Percentiles rank a stretch among this genome's conserved stretches.
Conservation (phyloP, 2,888 invertebrate genomes). For the Morpho achilles region DNA sequence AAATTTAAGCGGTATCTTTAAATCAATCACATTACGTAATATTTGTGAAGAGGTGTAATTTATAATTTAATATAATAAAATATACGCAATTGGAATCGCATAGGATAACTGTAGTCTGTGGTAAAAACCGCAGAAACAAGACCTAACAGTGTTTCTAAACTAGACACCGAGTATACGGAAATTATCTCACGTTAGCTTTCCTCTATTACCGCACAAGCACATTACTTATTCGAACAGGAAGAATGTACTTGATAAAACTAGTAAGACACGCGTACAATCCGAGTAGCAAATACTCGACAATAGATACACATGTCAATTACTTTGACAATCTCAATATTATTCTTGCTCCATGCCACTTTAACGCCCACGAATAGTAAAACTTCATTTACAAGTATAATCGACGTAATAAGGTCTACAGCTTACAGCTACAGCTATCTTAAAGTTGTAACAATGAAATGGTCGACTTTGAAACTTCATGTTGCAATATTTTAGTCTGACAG, state of each 20-base stretch:
- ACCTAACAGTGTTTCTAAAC: constrained; percentile 18
- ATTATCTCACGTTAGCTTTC: constrained; percentile 31
- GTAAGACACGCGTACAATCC: constrained; percentile 14
- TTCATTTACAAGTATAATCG: constrained; percentile 38
- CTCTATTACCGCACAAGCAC: constrained; percentile 30
- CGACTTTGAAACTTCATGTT: too few relatives aligned
- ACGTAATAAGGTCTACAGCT: constrained; percentile 36
- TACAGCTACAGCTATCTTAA: too few relatives aligned
- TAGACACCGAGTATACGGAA: constrained; percentile 32
- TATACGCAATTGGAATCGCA: constrained; percentile 1
- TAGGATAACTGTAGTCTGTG: neutral
- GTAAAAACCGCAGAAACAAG: constrained; percentile 21
- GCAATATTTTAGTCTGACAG: too few relatives aligned
- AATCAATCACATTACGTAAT: too few relatives aligned
- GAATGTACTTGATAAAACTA: constrained; percentile 25
- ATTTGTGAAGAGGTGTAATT: too few relatives aligned
- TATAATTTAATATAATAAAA: neutral
- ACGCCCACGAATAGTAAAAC: constrained; percentile 35
- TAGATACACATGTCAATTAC: constrained; percentile 17
- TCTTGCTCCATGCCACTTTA: constrained; percentile 24
- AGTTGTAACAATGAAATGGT: too few relatives aligned
- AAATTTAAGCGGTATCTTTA: too few relatives aligned
- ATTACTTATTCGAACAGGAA: constrained; percentile 35
- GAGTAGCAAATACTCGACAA: constrained; percentile 15
- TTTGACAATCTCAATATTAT: constrained; percentile 27